Evolutionary conservation across 2,113 vertebrate species (phyloP).

Genomic region (Octodon degus): DNA sequence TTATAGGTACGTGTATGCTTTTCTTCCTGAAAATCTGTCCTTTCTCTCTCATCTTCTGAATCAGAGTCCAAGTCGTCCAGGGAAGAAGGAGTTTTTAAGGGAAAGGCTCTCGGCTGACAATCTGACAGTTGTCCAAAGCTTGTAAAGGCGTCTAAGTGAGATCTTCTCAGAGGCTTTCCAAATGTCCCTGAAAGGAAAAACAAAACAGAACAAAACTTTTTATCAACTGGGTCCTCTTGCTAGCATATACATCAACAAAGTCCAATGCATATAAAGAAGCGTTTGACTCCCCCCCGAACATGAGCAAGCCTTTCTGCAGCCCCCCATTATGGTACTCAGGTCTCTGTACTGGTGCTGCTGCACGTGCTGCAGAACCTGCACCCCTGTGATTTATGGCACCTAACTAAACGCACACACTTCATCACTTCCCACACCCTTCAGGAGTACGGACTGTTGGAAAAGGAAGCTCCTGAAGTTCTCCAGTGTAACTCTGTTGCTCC

Average conservation of each 20-base stretch:
- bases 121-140: conserved; percentile 77
- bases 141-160: conserved; percentile 87
- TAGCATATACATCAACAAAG: not conserved
- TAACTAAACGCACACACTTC: not conserved
- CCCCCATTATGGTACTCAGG: not conserved
- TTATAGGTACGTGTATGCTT: conserved; percentile 83
- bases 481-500: not conserved
- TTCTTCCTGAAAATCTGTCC: conserved; percentile 84
- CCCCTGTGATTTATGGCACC: fast-evolving
- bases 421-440: not conserved
- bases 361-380: fast-evolving
- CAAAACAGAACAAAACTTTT: not conserved
- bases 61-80: conserved; percentile 88
- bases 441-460: not conserved
- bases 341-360: no score
- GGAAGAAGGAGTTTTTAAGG: conserved; percentile 85
- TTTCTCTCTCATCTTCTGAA: conserved; percentile 81
- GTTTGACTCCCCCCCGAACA: not conserved
- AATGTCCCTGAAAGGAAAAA: conserved; percentile 91
- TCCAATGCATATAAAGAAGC: not conserved
- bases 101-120: conserved; percentile 83
- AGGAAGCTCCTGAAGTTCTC: not conserved
- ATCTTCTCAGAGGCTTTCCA: conserved; percentile 94
- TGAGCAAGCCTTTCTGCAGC: not conserved
- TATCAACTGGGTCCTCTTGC: not conserved